Conservation (phyloP, 2,113 vertebrate genomes). For the Nothoprocta pentlandii region DNA sequence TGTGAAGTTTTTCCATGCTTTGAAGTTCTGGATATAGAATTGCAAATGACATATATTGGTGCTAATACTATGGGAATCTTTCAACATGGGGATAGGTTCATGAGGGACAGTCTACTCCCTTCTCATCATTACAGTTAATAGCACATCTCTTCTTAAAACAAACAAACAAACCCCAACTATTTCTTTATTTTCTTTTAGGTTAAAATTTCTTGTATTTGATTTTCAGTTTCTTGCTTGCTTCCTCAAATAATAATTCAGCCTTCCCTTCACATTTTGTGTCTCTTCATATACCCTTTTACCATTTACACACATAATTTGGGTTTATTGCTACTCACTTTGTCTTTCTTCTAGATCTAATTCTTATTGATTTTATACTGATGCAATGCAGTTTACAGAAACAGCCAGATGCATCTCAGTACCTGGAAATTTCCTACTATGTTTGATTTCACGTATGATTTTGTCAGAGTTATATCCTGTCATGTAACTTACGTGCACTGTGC, state of each 20-base stretch:
- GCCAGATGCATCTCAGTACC: neutral
- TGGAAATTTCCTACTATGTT: neutral
- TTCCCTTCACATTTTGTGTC: neutral
- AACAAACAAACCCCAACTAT: accelerated
- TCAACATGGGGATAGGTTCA: neutral
- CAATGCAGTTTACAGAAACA: neutral
- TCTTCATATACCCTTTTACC: neutral
- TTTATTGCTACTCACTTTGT: neutral
- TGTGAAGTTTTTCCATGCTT: neutral
- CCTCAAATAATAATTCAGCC: neutral
- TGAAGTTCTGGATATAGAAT: neutral
- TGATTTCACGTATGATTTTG: neutral
- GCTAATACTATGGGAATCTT: neutral
- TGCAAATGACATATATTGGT: neutral
- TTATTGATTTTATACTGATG: neutral
- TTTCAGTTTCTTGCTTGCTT: neutral
- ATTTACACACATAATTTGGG: neutral
- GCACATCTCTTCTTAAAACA: neutral
- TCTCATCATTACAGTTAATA: neutral
- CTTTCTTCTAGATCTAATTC: neutral
- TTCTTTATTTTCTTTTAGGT: neutral
- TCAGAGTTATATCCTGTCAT: neutral
- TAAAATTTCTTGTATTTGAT: neutral
- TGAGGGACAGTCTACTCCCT: neutral
- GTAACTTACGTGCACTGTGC: too few relatives aligned